Base-by-base conservation (phyloP, 2,888 invertebrate species). In the Netelia inedita region DNA sequence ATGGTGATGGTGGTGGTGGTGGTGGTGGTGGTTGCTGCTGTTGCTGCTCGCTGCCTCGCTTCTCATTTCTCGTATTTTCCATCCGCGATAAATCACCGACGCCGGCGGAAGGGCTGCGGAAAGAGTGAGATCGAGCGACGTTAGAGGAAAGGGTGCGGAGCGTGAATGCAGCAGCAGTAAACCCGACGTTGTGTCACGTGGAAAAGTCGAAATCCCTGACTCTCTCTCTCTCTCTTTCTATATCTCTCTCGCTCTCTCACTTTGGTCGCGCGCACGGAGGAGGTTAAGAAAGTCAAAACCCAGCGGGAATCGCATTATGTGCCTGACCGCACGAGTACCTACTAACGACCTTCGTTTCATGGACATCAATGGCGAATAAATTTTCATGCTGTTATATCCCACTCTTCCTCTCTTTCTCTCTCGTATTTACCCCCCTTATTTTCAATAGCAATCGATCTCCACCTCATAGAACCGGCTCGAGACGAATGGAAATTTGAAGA, bases 61-160 rank as follows among this genome's bases (percentile, higher is more conserved):
- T 92, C 93, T 93, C 92, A 92, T 93, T 93, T 92, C 92, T 92
- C 92, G 90, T 93, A 92, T 90, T 92, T 92, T 93, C 93, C 91
- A 91, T 93, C 88, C 91, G 92, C 91, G 86, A 93, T 93, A 93
- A 93, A 93, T 93, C 93, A 93, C 90, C 85, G 83, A 86, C 86
- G 88, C 89, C 89, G 91, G 91, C 91, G 91, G 91, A 92, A 90
- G 90, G 90, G 90, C 89, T 84, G 87, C 85, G 87, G 87, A 87
- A 87, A 82, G 78, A 85, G 83, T 83, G 87, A 86, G 86, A 85
- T 82, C 82, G 82, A 35, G 35, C 35, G 35, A 75, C 82, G 88
- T 35, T 35, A 35, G 35, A 89, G 88, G 88, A 88, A 91, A 88
- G 86, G 87, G 74, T 53, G 59, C 14, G n/a, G 19, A 23, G 74